These are phyloP conservation scores for Dasypogon diadema DNA, from an alignment of 2,888 invertebrate species.

Conservation along the genomic window DNA sequence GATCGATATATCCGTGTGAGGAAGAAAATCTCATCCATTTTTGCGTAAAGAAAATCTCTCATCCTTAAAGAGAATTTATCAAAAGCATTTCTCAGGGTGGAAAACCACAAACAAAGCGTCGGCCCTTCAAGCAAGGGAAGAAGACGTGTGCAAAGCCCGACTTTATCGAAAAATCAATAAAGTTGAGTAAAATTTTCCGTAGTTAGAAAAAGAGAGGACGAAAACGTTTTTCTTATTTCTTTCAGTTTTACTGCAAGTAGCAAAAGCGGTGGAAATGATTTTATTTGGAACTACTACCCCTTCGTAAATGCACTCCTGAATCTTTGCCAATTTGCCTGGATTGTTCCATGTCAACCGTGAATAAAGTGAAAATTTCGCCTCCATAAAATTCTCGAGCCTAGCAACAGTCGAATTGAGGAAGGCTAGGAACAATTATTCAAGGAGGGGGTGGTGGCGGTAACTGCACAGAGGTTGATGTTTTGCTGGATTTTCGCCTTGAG, in stretches of 20 bases:
- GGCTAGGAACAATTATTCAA: neutral
- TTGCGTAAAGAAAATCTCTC: too few relatives aligned
- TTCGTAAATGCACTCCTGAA: neutral
- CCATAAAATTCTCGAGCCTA: neutral
- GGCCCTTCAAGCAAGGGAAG: too few relatives aligned
- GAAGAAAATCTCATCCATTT: too few relatives aligned
- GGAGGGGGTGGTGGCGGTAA: neutral
- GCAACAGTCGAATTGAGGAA: neutral
- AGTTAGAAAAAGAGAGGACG: neutral
- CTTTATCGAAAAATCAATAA: constrained; percentile 20
- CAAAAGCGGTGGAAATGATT: too few relatives aligned
- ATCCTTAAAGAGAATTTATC: too few relatives aligned
- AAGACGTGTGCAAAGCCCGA: neutral
- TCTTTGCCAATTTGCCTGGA: neutral
- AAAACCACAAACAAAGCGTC: constrained; percentile 18
- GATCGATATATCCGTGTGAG: too few relatives aligned
- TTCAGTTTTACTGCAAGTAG: too few relatives aligned
- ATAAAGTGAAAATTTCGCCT: neutral
- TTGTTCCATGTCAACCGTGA: constrained; percentile 5
- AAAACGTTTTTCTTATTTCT: neutral
- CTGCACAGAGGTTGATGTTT: neutral
- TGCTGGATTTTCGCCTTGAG: neutral
- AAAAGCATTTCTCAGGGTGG: neutral
- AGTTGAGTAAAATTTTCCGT: constrained; percentile 3
- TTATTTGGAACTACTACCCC: too few relatives aligned